Base-by-base conservation (phyloP, 2,797 vertebrate genomes). In the Tamandua tetradactyla region DNA sequence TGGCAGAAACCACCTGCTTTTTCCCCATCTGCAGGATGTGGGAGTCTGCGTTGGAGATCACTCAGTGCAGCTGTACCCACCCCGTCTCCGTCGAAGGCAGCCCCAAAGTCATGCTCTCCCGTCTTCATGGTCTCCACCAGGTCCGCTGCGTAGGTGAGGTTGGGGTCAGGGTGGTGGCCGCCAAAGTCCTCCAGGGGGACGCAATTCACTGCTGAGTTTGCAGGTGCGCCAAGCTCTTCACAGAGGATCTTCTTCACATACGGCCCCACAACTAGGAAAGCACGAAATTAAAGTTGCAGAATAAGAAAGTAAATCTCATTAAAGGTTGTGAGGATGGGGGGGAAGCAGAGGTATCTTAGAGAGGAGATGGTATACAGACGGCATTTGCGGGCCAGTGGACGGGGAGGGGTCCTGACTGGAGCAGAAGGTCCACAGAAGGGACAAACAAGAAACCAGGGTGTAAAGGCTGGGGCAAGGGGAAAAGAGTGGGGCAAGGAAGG, bases 231-330 rank as follows among this genome's bases (percentile, higher is more conserved):
- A 1, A 99, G 98, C 92, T 99, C 99, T 97, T 99, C 99, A 49
- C 99, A 99, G 92, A 99, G 98, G 22, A 99, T 99, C 98, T 99
- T 99, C 98, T 99, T 99, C 20, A 99, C 98, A 0, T 99, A 99
- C 0, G 99, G 99, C 15, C 99, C 99, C 92, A 99, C 99, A 88
- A 99, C 99, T 99, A 96, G 25, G 14, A 0, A 0, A 66, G 49
- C 88, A 94, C 88, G 68, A 74, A 61, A 10, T 5, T 12, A 87
- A 74, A 55, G 27, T 17, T 1, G 17, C 47, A 83, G 59, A 74
- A 61, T 78, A 30, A 86, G 66, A 82, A 92, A 55, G 25, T 7
- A 40, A 78, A 52, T 17, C 42, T 80, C n/a, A 37, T 8, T 6
- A 47, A 84, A 71, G 69, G 7, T 17, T 12, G 7, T 32, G 52